These are phyloP conservation scores for Portevinia maculata DNA, from an alignment of 2,888 invertebrate species.

Conservation along the genomic window DNA sequence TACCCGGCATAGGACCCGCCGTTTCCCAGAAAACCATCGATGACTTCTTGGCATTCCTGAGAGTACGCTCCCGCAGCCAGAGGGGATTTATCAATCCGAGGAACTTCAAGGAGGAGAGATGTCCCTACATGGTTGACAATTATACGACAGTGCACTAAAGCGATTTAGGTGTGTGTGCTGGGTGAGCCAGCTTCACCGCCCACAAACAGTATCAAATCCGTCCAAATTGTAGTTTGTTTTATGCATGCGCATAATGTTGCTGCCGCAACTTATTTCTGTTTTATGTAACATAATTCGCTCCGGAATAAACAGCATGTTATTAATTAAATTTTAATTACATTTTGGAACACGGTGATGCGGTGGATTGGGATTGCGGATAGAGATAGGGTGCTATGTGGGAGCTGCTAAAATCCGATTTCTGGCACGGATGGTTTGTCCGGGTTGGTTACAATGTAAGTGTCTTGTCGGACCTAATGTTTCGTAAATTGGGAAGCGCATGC, in stretches of 20 bases:
- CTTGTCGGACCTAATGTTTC: slow-evolving; percentile 57
- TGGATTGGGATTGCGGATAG: neutral
- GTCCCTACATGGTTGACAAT: slow-evolving; percentile 75
- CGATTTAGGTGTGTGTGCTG: neutral
- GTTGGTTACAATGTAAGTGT: slow-evolving; percentile 21
- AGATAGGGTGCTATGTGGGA: neutral
- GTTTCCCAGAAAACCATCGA: slow-evolving; percentile 84
- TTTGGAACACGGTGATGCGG: slow-evolving; percentile 7
- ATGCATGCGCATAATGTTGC: slow-evolving; percentile 4
- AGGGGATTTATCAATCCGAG: slow-evolving; percentile 75
- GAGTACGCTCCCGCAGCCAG: slow-evolving; percentile 72
- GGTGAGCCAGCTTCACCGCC: neutral
- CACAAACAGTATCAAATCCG: slow-evolving; percentile 37
- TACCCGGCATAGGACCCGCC: slow-evolving; percentile 86
- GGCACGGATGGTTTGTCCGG: slow-evolving; percentile 4
- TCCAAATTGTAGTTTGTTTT: slow-evolving; percentile 42
- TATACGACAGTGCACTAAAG: neutral
- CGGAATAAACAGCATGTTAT: slow-evolving; percentile 66
- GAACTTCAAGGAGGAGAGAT: slow-evolving; percentile 75
- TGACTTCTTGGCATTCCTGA: slow-evolving; percentile 84
- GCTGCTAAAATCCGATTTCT: slow-evolving; percentile 19
- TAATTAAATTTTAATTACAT: slow-evolving; percentile 70
- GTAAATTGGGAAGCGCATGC: slow-evolving; percentile 20
- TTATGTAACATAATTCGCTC: slow-evolving; percentile 52
- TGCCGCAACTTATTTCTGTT: slow-evolving; percentile 59